These are phyloP conservation scores for Xenotilapia leptura DNA, from an alignment of 2,113 vertebrate genomes.

Conservation along the genomic window DNA sequence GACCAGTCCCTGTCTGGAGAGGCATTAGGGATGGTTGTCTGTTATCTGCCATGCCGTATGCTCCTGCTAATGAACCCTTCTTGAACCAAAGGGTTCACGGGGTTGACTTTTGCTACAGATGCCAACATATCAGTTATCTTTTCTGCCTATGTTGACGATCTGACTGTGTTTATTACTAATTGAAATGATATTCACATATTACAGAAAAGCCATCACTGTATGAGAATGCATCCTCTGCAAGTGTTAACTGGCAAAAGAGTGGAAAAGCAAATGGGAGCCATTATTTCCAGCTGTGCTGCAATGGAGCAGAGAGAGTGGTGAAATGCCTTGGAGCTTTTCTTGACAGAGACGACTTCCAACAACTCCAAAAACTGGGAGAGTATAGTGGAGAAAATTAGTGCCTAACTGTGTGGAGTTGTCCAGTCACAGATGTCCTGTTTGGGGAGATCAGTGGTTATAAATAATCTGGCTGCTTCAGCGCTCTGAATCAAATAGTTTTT, in stretches of 20 bases:
- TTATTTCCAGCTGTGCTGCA: not conserved
- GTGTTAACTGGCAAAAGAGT: not conserved
- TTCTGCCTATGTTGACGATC: not conserved
- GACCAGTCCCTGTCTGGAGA: not conserved
- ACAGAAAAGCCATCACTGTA: not conserved
- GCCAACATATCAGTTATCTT: not conserved
- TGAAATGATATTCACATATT: not conserved
- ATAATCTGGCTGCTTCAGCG: not conserved
- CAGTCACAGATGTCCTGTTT: not conserved
- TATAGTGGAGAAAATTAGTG: not conserved
- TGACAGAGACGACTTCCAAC: not conserved
- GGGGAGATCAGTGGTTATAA: not conserved
- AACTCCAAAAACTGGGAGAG: not conserved
- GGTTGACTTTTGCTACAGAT: not conserved
- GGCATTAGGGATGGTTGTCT: not conserved
- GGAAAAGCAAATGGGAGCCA: not conserved
- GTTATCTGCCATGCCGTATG: not conserved
- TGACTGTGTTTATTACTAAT: not conserved
- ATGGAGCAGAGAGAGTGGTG: not conserved
- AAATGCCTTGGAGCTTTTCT: not conserved
- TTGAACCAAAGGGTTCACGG: not conserved
- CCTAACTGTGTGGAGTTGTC: not conserved
- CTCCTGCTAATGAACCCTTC: not conserved
- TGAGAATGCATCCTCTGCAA: not conserved
- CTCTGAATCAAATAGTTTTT: not conserved